A percentile compares a stretch with the other conserved stretches of the same genome.
Conservation (phyloP, 2,888 invertebrate species). For the Keiferia lycopersicella region DNA sequence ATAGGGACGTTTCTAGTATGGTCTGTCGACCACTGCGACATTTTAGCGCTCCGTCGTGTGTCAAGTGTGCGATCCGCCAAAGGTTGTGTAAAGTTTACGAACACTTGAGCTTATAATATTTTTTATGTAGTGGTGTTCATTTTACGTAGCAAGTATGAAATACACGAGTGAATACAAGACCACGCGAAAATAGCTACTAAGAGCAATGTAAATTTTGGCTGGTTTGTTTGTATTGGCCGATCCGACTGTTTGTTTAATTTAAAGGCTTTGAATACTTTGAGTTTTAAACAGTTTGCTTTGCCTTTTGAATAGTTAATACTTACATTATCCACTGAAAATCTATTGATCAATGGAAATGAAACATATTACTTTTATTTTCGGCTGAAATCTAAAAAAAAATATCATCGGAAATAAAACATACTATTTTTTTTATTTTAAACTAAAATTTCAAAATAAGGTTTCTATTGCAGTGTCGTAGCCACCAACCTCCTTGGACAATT, state of each 20-base stretch:
- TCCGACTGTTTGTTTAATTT: conserved; percentile 19
- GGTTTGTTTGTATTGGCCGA: conserved; percentile 21
- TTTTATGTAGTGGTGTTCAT: too few relatives aligned
- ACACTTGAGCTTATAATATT: not conserved
- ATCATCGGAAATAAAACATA: too few relatives aligned
- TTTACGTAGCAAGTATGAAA: not conserved
- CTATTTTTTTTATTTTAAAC: too few relatives aligned
- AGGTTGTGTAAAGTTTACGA: not conserved
- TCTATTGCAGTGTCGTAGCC: too few relatives aligned
- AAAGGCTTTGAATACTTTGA: conserved; percentile 12
- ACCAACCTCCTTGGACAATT: too few relatives aligned
- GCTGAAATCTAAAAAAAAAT: too few relatives aligned
- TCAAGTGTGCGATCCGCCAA: too few relatives aligned
- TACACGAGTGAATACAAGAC: not conserved
- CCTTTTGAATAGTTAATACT: not conserved
- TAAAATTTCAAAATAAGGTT: too few relatives aligned
- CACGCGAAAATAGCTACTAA: not conserved
- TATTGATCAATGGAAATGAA: not conserved
- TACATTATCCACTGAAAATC: not conserved
- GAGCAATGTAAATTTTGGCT: conserved; percentile 10
- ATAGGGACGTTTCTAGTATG: too few relatives aligned
- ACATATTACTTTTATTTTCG: too few relatives aligned
- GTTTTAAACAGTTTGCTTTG: not conserved
- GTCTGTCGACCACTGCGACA: too few relatives aligned
- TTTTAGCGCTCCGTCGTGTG: too few relatives aligned